These are phyloP conservation scores for Invenusta paracnida DNA, from an alignment of 2,888 invertebrate genomes.

Conservation along the genomic window DNA sequence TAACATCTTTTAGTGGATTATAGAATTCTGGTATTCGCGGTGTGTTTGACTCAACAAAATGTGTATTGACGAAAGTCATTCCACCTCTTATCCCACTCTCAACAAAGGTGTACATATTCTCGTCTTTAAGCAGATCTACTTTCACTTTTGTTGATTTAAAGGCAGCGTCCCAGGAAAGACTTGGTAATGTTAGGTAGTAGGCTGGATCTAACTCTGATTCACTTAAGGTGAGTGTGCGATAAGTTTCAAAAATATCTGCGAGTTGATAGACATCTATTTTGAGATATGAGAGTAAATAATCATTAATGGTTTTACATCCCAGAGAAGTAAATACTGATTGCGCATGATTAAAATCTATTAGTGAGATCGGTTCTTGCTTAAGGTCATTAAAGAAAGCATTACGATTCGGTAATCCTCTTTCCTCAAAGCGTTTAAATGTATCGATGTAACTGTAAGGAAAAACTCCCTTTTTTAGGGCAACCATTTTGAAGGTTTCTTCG, in stretches of 20 bases:
- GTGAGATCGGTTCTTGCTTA: background rate
- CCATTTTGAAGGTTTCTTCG: background rate
- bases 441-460: background rate
- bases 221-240: background rate
- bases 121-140: background rate
- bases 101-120: background rate
- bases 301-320: background rate
- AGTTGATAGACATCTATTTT: slow-evolving; percentile 2
- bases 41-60: background rate
- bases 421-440: background rate
- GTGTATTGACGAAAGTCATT: background rate
- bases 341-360: background rate
- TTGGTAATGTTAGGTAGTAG: background rate
- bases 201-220: background rate
- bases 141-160: background rate
- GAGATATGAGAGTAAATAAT: background rate
- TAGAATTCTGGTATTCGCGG: background rate
- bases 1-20: background rate
- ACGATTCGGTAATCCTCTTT: background rate
- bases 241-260: background rate
- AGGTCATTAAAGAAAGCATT: background rate
- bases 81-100: background rate
- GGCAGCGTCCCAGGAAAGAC: background rate
- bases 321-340: background rate
- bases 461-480: background rate